Conservation (phyloP, 2,888 invertebrate genomes). For the Amphimallon solstitiale region DNA sequence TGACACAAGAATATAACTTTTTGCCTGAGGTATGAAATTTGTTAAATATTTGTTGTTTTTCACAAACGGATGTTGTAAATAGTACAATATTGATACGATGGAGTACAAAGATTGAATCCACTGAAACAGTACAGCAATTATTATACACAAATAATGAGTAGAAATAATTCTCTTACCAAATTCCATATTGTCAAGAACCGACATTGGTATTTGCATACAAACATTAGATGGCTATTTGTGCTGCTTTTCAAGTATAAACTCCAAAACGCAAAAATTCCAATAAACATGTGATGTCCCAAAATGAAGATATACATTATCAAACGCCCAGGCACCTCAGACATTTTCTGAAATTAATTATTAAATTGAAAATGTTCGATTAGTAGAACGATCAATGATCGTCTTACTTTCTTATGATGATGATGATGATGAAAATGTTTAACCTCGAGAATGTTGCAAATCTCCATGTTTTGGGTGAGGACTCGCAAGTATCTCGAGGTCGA, state of each 20-base stretch:
- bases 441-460: no score
- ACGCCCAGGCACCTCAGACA: neutral
- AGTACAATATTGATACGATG: slow-evolving; percentile 21
- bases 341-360: neutral
- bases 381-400: no score
- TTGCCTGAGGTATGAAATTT: slow-evolving; percentile 3
- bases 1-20: slow-evolving; percentile 7
- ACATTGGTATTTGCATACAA: slow-evolving; percentile 36
- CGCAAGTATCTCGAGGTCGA: no score
- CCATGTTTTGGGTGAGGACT: no score
- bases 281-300: slow-evolving; percentile 23
- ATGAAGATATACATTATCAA: slow-evolving; percentile 1
- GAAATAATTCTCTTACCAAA: slow-evolving; percentile 35
- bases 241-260: slow-evolving; percentile 15
- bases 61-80: slow-evolving; percentile 26
- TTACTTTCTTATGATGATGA: no score
- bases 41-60: slow-evolving; percentile 6
- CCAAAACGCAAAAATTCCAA: slow-evolving; percentile 1
- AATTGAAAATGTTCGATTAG: no score
- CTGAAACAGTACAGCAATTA: slow-evolving; percentile 23
- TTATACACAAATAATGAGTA: no score
- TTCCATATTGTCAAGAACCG: slow-evolving; percentile 44
- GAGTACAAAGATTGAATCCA: slow-evolving; percentile 38
- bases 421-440: no score
- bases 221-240: slow-evolving; percentile 19